Evolutionary conservation across 2,888 invertebrate genomes (phyloP), one percentile per base, ranked within the genome.

Genomic region (Sthenelais limicola): DNA sequence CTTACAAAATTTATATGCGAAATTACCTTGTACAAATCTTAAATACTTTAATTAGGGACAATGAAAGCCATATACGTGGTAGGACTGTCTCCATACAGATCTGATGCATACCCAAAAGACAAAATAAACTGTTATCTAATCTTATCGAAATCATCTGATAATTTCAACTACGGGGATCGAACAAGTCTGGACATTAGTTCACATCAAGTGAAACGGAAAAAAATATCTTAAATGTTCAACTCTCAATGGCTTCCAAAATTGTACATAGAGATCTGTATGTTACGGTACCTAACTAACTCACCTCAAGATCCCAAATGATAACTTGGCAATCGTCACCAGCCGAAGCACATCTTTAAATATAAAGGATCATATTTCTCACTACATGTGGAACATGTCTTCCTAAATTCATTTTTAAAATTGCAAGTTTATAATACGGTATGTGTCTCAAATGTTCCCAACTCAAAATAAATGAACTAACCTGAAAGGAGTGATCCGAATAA

Each of bases 241-340:
- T 18, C 15, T 12, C 43, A 43, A 43, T 9, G 43, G 12, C 12
- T 12, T 43, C 43, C 43, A n/a, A n/a, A n/a, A n/a, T n/a, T n/a
- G n/a, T n/a, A n/a, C n/a, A n/a, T n/a, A n/a, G n/a, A n/a, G n/a
- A n/a, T n/a, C n/a, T n/a, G n/a, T n/a, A n/a, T n/a, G 5, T 56
- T n/a, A 68, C 15, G 76, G 75, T 76, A 85, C 43, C 15, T 43
- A 12, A 9, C 15, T 43, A 18, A 12, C 62, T 3, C 43, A 62
- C 81, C 80, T 83, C 80, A 15, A 83, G 78, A 68, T 85, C 82
- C 85, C 85, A 85, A 12, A 85, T 78, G 26, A 83, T 79, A 51
- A 82, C 82, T 68, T 79, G 72, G 71, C 80, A 80, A 72, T 85
- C 85, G 78, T 84, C 84, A 18, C 81, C 83, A 18, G 83, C 82